Conservation (phyloP, 2,113 vertebrate genomes). For the Pithys albifrons region DNA sequence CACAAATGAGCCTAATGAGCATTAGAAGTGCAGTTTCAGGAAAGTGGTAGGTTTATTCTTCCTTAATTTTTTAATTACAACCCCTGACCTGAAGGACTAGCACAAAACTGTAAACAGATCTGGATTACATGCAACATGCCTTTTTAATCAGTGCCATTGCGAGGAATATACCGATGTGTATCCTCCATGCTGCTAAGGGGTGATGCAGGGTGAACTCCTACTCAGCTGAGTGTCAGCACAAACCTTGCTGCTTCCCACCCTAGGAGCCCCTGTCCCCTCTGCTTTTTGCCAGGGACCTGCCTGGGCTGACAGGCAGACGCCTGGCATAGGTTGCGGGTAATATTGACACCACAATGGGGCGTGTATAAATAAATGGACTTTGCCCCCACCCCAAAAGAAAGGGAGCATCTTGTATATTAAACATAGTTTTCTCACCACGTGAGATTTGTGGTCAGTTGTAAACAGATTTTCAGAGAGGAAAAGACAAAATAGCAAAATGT, state of each 20-base stretch:
- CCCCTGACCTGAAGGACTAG: background rate
- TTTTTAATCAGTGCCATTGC: background rate
- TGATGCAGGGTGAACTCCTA: background rate
- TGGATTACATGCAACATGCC: background rate
- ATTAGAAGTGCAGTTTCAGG: conserved; percentile 31
- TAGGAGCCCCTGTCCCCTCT: background rate
- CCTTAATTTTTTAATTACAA: conserved; percentile 55
- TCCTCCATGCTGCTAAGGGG: background rate
- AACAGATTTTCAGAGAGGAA: background rate
- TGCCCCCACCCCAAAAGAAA: background rate
- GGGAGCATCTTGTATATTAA: fast-evolving
- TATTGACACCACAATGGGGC: fast-evolving
- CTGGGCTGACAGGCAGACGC: fast-evolving
- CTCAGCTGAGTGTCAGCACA: background rate
- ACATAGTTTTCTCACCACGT: fast-evolving
- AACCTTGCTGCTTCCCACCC: background rate
- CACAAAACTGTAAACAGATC: background rate
- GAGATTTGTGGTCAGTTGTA: background rate
- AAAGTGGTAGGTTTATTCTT: conserved; percentile 14
- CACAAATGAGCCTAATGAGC: conserved; percentile 56
- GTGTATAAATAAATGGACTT: background rate
- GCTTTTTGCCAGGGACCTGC: background rate
- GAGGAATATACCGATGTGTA: fast-evolving
- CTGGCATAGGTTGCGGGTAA: fast-evolving
- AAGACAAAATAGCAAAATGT: background rate